Conservation (phyloP, 2,113 vertebrate species). For the Rhegmatorhina hoffmannsi region DNA sequence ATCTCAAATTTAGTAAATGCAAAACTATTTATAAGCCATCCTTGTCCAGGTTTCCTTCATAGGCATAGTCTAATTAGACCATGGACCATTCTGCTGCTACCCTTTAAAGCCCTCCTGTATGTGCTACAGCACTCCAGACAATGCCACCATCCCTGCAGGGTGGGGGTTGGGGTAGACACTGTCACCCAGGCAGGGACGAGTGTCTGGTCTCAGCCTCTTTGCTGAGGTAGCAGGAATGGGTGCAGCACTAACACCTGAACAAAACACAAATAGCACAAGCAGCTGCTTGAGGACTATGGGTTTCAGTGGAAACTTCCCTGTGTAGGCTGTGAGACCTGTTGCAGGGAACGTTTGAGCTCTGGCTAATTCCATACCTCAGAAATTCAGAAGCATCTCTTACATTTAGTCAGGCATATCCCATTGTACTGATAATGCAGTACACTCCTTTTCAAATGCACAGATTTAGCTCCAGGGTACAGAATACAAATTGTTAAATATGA, state of each 20-base stretch:
- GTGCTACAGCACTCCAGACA: background rate
- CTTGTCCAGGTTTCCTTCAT: background rate
- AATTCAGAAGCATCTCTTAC: background rate
- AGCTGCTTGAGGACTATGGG: background rate
- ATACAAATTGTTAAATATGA: background rate
- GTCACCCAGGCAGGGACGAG: background rate
- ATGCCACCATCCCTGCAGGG: accelerated
- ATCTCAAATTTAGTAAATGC: background rate
- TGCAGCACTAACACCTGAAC: background rate
- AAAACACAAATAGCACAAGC: background rate
- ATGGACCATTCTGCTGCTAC: background rate
- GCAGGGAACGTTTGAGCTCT: background rate
- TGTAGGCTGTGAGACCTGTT: background rate
- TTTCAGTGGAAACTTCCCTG: background rate
- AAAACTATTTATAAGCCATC: background rate
- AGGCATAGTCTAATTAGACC: background rate
- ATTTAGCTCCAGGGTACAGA: background rate
- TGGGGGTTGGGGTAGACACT: background rate
- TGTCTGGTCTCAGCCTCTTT: background rate
- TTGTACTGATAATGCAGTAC: background rate
- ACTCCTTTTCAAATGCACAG: background rate
- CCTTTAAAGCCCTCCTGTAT: background rate
- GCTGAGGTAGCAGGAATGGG: background rate
- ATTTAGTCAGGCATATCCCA: background rate
- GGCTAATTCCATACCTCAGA: background rate